These are phyloP conservation scores for Callosobruchus maculatus DNA, from an alignment of 2,888 invertebrate genomes.

Conservation along the genomic window DNA sequence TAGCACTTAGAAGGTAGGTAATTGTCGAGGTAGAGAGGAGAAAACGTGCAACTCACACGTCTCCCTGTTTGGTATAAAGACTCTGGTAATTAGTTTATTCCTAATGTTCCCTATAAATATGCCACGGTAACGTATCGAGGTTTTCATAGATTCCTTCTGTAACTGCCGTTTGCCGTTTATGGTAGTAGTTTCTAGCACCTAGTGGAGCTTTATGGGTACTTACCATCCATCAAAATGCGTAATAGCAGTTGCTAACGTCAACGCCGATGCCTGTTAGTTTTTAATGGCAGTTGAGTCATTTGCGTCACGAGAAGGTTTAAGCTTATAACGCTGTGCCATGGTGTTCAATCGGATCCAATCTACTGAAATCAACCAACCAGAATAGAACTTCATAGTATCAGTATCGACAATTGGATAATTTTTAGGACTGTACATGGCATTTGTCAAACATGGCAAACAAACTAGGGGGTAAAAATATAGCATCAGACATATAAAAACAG, in stretches of 20 bases:
- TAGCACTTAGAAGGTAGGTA: slow-evolving; percentile 19
- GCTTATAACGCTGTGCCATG: no score
- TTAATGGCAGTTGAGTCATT: background rate
- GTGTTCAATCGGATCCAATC: no score
- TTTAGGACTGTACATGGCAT: no score
- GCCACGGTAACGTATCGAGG: background rate
- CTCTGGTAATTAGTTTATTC: background rate
- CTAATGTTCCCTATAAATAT: background rate
- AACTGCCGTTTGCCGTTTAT: background rate
- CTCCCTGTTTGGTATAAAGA: background rate
- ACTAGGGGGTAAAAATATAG: no score
- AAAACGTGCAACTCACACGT: background rate
- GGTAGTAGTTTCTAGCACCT: background rate
- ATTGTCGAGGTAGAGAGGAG: slow-evolving; percentile 20
- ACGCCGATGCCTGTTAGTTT: background rate
- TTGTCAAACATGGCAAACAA: no score
- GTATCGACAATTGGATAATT: no score
- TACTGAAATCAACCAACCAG: no score
- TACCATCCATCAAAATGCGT: background rate
- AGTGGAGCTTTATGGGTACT: background rate
- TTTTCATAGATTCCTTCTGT: background rate
- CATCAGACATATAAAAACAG: no score
- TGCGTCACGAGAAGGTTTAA: background rate
- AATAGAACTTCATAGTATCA: no score
- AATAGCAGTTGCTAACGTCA: background rate